Percentiles rank a stretch among this genome's conserved stretches.
These are phyloP conservation scores for Bucco capensis DNA, from an alignment of 2,113 vertebrate species.

Conservation along the genomic window DNA sequence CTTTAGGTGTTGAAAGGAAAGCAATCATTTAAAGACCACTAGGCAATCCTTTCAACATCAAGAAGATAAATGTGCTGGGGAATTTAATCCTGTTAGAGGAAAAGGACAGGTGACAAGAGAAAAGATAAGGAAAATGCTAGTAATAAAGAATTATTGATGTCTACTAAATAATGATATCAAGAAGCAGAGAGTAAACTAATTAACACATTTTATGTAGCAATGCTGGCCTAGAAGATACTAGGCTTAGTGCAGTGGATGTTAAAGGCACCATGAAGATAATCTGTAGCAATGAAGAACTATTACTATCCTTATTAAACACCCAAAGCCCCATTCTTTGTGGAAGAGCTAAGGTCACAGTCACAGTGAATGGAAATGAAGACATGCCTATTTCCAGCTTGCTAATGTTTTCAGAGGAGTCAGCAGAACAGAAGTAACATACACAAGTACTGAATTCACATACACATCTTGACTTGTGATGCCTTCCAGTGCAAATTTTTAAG, in stretches of 20 bases:
- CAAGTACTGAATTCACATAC: not conserved
- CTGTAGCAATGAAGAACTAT: not conserved
- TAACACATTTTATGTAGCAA: not conserved
- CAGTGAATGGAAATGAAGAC: not conserved
- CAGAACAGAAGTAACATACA: not conserved
- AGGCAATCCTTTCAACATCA: conserved; percentile 7
- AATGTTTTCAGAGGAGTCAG: not conserved
- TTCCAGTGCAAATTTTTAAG: not conserved
- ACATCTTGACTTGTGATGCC: not conserved
- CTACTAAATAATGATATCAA: not conserved
- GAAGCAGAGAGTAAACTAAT: not conserved
- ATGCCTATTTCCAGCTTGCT: not conserved
- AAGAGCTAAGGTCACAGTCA: not conserved
- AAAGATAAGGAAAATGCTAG: not conserved
- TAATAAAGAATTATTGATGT: not conserved
- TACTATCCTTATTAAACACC: not conserved
- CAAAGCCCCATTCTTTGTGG: not conserved
- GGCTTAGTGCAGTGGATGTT: not conserved
- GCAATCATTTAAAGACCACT: not conserved
- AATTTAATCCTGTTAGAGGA: not conserved
- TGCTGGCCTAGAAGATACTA: not conserved
- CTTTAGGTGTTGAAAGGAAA: not conserved
- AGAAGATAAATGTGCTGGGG: not conserved
- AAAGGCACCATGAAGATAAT: not conserved
- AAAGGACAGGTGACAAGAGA: not conserved